Evolutionary conservation across 2,888 invertebrate species (phyloP).

Genomic region (Orthonychiurus folsomi): DNA sequence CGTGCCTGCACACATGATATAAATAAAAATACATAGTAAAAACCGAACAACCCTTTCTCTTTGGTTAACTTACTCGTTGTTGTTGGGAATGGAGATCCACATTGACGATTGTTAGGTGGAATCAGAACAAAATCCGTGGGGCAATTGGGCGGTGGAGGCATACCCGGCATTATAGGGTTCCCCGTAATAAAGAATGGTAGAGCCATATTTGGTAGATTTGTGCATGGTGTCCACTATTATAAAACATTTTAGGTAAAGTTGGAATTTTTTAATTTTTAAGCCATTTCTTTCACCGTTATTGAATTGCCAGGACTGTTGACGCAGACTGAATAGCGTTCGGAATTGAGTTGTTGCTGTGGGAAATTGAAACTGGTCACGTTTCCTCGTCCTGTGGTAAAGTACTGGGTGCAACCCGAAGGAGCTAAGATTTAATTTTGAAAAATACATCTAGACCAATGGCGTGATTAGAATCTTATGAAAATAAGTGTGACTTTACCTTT

Average conservation of each 20-base stretch:
- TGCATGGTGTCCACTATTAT: not conserved
- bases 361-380: conserved; percentile 18
- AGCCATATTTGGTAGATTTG: not conserved
- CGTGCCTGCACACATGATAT: too few relatives aligned
- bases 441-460: not conserved
- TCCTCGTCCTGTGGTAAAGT: not conserved
- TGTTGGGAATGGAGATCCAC: not conserved
- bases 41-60: too few relatives aligned
- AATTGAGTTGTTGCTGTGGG: conserved; percentile 16
- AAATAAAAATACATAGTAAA: too few relatives aligned
- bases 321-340: conserved; percentile 16
- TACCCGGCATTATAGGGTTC: not conserved
- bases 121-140: not conserved
- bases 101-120: not conserved
- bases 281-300: too few relatives aligned
- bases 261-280: too few relatives aligned
- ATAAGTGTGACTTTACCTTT: conserved; percentile 7
- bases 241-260: too few relatives aligned
- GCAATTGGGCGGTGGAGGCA: not conserved
- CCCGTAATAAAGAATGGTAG: not conserved
- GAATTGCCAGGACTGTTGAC: conserved; percentile 11
- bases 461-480: not conserved
- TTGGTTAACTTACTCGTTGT: not conserved
- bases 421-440: conserved; percentile 6
- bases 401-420: conserved; percentile 13